Base-by-base conservation (phyloP, 2,113 vertebrate genomes). In the Micromys minutus region DNA sequence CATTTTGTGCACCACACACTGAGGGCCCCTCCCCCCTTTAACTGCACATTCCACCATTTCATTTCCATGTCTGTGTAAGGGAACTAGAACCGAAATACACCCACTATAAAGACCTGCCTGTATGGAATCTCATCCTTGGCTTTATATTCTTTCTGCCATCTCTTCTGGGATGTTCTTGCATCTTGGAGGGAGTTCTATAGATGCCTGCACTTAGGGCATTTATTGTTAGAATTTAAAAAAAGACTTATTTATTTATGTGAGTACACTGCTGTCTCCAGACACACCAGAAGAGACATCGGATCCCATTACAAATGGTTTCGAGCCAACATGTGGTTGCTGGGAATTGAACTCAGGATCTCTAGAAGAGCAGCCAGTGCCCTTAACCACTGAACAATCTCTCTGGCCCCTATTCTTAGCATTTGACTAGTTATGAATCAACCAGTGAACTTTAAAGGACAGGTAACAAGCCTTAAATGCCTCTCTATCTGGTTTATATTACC, bases 381-480 rank as follows among this genome's bases (percentile, higher is more conserved):
- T 67, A 36, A 67, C 31, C 65, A 36, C 65, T 34, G 65, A 67
- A 31, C 31, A 31, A 67, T 15, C 65, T 67, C 34, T 36, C 65
- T 2, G 36, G 31, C 65, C 34, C 65, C 31, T 67, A 36, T 36
- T 67, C 31, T 36, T 34, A 67, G 61, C 61, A 86, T 13, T 36
- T 50, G 42, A 34, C 81, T 29, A 31, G 42, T 85, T 85, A 11
- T 34, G 39, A 65, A 42, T 34, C 42, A 69, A 26, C 39, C 39
- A 83, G 36, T 74, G 69, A 3, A 39, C 77, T 52, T 47, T 36
- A 6, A 57, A 88, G 75, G 63, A 61, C 39, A 45, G 88, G 34
- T 21, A 21, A 6, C 5, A 16, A 36, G 7, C 7, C 19, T n/a
- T 15, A 8, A 26, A 4, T 0, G 42, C n/a, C 9, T 45, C 17